Conservation (phyloP, 2,113 vertebrate genomes). For the zebrafish (Danio rerio) region DNA sequence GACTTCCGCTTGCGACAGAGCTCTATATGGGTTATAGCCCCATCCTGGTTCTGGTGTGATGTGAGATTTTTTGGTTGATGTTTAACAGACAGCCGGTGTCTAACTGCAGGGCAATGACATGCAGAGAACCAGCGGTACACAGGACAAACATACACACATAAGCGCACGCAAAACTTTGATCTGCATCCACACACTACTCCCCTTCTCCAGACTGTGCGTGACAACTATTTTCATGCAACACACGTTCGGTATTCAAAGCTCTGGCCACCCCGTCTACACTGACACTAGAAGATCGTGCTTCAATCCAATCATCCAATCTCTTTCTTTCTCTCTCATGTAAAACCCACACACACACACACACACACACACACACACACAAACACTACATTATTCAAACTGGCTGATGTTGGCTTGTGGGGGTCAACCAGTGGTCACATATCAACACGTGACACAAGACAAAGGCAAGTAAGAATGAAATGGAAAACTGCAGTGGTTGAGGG, state of each 20-base stretch:
- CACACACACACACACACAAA: neutral
- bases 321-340: constrained; percentile 2
- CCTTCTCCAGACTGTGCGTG: neutral
- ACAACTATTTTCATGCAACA: neutral
- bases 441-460: constrained; percentile 17
- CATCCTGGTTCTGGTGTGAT: neutral
- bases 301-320: neutral
- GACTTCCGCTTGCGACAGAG: neutral
- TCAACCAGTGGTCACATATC: constrained; percentile 37
- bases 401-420: constrained; percentile 13
- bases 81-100: constrained; percentile 24
- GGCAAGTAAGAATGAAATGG: neutral
- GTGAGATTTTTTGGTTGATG: neutral
- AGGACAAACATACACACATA: constrained; percentile 10
- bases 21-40: neutral
- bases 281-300: constrained; percentile 12
- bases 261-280: constrained; percentile 14
- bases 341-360: neutral
- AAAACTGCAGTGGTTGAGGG: neutral
- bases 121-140: constrained; percentile 21
- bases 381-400: constrained; percentile 6
- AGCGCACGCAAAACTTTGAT: constrained; percentile 23
- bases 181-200: constrained; percentile 11
- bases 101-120: constrained; percentile 16
- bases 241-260: neutral